Conservation (phyloP, 2,113 vertebrate species). For the Pyrgilauda ruficollis region DNA sequence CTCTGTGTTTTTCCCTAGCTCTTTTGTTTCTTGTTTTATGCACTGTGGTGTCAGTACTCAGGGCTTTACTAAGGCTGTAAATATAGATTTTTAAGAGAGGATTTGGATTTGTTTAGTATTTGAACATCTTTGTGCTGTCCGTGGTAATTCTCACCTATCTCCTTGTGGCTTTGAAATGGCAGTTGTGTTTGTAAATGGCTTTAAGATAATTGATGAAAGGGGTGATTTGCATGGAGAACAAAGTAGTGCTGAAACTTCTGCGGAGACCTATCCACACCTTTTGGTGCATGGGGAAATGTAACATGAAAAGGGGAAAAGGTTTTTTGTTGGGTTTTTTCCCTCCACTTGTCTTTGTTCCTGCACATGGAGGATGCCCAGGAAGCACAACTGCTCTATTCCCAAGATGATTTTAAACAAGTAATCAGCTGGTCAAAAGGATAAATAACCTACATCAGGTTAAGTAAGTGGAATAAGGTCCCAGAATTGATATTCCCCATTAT, state of each 20-base stretch:
- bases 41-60: background rate
- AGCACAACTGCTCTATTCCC: background rate
- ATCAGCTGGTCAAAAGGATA: background rate
- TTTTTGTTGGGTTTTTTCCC: background rate
- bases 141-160: conserved; percentile 44
- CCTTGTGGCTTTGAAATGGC: conserved; percentile 8
- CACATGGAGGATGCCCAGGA: accelerated
- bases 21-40: conserved; percentile 15
- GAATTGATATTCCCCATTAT: background rate
- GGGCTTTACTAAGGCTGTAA: background rate
- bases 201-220: conserved; percentile 48
- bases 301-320: background rate
- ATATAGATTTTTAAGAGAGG: background rate
- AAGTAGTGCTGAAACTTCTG: conserved; percentile 30
- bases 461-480: background rate
- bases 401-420: background rate
- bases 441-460: background rate
- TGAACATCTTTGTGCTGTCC: conserved; percentile 21
- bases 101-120: background rate
- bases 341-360: background rate
- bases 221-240: conserved; percentile 45
- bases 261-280: conserved; percentile 31
- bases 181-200: background rate
- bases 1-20: background rate
- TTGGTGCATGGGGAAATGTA: background rate